These are phyloP conservation scores for Stegodyphus dumicola DNA, from an alignment of 1,140 invertebrate genomes.

Conservation along the genomic window DNA sequence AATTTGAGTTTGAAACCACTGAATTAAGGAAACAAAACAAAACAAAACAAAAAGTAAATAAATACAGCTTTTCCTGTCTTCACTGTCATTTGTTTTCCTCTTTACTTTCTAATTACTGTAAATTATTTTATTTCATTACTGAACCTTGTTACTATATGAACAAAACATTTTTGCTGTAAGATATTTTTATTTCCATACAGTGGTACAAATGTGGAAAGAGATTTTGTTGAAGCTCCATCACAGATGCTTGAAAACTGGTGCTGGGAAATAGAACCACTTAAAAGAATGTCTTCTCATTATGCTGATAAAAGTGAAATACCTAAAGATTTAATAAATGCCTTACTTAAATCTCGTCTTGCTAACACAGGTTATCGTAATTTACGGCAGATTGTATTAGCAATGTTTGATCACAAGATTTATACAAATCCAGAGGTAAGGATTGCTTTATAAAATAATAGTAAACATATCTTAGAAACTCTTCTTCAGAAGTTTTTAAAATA, in stretches of 20 bases:
- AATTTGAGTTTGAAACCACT: too few relatives aligned
- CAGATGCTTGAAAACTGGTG: constrained; percentile 76
- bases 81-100: too few relatives aligned
- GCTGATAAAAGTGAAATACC: constrained; percentile 69
- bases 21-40: too few relatives aligned
- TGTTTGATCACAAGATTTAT: constrained; percentile 72
- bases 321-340: constrained; percentile 69
- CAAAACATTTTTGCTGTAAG: background rate
- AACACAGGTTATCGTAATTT: constrained; percentile 72
- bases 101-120: too few relatives aligned
- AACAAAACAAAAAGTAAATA: too few relatives aligned
- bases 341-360: constrained; percentile 70
- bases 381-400: constrained; percentile 71
- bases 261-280: constrained; percentile 72
- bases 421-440: constrained; percentile 64
- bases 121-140: too few relatives aligned
- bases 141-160: too few relatives aligned
- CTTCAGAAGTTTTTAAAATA: too few relatives aligned
- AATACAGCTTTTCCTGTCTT: too few relatives aligned
- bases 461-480: too few relatives aligned
- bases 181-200: background rate
- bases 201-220: constrained; percentile 69
- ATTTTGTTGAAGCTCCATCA: constrained; percentile 74
- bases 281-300: constrained; percentile 72
- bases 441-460: background rate